These are phyloP conservation scores for Hydrophis major DNA, from an alignment of 2,797 vertebrate species.

Conservation along the genomic window DNA sequence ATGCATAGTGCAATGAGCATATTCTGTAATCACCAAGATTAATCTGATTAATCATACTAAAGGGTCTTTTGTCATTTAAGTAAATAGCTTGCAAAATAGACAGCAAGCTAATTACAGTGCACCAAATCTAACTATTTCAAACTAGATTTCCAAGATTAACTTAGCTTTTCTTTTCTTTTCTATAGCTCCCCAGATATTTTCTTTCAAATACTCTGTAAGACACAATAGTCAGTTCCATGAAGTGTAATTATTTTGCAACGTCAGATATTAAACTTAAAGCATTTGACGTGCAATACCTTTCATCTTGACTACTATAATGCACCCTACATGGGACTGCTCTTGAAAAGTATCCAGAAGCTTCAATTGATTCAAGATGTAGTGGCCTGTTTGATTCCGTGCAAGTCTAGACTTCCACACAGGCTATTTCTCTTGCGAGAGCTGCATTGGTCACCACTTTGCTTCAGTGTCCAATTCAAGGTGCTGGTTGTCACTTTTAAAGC, in stretches of 20 bases:
- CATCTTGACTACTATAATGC: background rate
- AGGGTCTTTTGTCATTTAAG: background rate
- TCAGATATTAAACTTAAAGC: background rate
- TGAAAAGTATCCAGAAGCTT: background rate
- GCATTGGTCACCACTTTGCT: background rate
- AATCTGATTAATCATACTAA: background rate
- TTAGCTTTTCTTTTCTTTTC: background rate
- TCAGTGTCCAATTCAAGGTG: background rate
- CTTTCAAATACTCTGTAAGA: no score
- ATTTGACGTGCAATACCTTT: background rate
- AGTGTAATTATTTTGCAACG: background rate
- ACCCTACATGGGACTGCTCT: background rate
- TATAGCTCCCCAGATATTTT: background rate
- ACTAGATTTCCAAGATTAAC: background rate
- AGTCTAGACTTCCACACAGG: background rate
- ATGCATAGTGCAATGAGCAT: background rate
- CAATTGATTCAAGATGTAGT: background rate
- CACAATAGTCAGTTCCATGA: background rate
- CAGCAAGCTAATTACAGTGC: background rate
- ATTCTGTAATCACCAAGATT: background rate
- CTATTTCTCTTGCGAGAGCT: background rate
- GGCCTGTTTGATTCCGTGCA: background rate
- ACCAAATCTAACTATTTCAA: background rate
- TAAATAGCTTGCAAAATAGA: background rate
- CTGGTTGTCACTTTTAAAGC: background rate